Conservation (phyloP, 2,797 vertebrate genomes). For the Acanthopagrus latus region DNA sequence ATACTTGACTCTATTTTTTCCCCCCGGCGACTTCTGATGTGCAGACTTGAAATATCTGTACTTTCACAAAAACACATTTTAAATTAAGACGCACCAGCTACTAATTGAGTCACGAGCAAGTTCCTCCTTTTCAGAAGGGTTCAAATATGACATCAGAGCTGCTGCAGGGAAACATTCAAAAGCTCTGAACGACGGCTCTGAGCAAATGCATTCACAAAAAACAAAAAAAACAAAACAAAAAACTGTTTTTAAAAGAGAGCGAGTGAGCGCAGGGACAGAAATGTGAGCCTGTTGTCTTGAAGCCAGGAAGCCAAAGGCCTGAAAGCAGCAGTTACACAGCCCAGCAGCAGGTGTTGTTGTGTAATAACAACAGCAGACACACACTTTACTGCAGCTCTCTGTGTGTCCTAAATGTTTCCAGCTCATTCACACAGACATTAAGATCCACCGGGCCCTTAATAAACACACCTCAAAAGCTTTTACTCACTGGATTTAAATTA, state of each 20-base stretch:
- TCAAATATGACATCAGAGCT: neutral
- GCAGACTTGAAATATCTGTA: too few species aligned
- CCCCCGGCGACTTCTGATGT: too few species aligned
- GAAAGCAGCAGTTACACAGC: neutral
- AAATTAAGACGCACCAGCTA: neutral
- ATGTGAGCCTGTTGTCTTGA: neutral
- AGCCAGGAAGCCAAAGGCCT: slow-evolving; percentile 23
- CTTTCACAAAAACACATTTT: neutral
- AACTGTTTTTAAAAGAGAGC: neutral
- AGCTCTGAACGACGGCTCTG: neutral
- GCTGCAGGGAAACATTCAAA: neutral
- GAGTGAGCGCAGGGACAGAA: neutral
- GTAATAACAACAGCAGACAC: neutral
- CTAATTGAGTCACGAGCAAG: neutral
- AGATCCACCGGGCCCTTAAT: rapidly evolving
- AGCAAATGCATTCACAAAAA: neutral
- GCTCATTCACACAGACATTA: neutral
- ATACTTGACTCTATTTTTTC: too few species aligned
- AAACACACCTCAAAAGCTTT: neutral
- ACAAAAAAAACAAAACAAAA: neutral
- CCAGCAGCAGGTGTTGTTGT: neutral
- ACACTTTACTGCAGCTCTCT: neutral
- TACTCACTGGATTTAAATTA: neutral
- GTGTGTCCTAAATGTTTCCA: neutral
- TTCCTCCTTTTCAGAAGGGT: slow-evolving; percentile 1